Conservation (phyloP, 2,113 vertebrate genomes). For the Hemicordylus capensis region DNA sequence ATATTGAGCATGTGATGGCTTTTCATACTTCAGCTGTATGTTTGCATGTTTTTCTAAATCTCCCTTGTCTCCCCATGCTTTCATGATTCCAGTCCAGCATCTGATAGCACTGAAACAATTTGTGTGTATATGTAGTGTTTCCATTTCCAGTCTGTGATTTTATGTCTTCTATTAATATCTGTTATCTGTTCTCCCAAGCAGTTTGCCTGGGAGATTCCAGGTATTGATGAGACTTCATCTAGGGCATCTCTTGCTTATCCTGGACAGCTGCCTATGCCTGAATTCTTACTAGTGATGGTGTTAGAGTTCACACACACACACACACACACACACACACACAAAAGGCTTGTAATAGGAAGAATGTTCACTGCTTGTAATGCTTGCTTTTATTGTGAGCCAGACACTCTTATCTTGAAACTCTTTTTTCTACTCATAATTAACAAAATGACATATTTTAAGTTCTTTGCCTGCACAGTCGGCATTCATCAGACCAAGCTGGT, state of each 20-base stretch:
- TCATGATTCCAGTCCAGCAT: background rate
- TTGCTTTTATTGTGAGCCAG: background rate
- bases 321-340: no score
- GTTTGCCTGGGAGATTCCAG: background rate
- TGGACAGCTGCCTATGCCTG: background rate
- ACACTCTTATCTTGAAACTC: background rate
- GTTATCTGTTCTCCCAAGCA: background rate
- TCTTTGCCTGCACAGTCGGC: background rate
- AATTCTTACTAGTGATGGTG: background rate
- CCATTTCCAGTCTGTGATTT: background rate
- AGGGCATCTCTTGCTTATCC: background rate
- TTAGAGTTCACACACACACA: background rate
- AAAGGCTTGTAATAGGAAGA: background rate
- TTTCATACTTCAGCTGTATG: constrained; percentile 13
- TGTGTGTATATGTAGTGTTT: no score
- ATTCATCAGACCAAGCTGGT: background rate
- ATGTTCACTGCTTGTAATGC: background rate
- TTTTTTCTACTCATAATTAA: background rate
- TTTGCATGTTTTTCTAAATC: background rate
- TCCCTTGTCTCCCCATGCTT: background rate
- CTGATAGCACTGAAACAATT: background rate
- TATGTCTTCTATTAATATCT: background rate
- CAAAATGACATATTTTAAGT: background rate
- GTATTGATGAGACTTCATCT: background rate
- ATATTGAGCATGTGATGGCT: background rate